Conservation (phyloP, 1,140 invertebrate genomes). For the Trichogramma pretiosum region DNA sequence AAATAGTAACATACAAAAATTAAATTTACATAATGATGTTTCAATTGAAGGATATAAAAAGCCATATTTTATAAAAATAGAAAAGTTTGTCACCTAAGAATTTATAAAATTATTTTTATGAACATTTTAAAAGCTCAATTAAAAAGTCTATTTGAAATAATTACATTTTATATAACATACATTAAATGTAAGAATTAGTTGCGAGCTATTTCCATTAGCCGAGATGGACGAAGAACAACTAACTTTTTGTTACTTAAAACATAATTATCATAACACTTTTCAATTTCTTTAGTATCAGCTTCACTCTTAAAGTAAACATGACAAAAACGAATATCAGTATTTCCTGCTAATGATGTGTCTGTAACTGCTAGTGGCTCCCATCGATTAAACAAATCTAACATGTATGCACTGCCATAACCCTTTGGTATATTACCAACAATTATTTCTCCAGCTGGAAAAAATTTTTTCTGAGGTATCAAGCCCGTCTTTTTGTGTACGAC, state of each 20-base stretch:
- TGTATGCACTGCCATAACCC: constrained; percentile 22
- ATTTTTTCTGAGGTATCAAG: background rate
- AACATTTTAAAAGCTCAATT: no score
- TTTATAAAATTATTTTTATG: no score
- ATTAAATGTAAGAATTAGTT: no score
- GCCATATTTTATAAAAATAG: no score
- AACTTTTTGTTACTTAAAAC: constrained; percentile 17
- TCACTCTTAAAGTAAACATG: constrained; percentile 30
- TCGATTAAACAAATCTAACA: constrained; percentile 32
- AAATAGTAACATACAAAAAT: no score
- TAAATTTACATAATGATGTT: no score
- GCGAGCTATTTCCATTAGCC: constrained; percentile 11
- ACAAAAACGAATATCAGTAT: constrained; percentile 27
- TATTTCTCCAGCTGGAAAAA: constrained; percentile 24
- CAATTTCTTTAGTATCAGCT: constrained; percentile 18
- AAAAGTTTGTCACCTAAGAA: no score
- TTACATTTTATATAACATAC: no score
- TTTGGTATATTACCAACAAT: constrained; percentile 32
- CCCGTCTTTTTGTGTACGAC: background rate
- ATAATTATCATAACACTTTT: constrained; percentile 28
- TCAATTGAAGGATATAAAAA: no score
- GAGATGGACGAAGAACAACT: constrained; percentile 23
- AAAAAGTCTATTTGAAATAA: no score
- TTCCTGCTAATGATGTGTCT: constrained; percentile 14
- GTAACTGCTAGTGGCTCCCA: constrained; percentile 29